Base-by-base conservation (phyloP, 2,113 vertebrate species). In the Anhinga anhinga region DNA sequence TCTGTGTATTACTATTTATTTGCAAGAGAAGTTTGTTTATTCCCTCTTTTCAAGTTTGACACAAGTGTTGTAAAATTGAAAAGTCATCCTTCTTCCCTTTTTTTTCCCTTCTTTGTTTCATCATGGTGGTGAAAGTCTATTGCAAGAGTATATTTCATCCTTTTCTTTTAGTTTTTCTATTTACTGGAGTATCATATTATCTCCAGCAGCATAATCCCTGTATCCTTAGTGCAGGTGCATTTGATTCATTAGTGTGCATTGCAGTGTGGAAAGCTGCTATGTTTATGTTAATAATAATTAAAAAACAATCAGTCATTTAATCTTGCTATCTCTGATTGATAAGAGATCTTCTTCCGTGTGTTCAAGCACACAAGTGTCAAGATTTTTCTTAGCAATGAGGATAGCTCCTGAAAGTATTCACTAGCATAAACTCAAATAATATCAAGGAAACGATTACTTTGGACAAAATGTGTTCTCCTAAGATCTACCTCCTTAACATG, bases 81-180 rank as follows among this genome's bases (percentile, higher is more conserved):
- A 77, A 40, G 27, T 13, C 3, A 26, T 36, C 11, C 12, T 63
- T 81, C 9, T 25, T 55, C 26, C 12, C 13, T 17, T 6, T 5
- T 2, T 5, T 2, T 1, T 0, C 1, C 5, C 1, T 11, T 7
- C 27, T 22, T 56, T 42, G 13, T 62, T 84, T 89, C 32, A 9
- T 32, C 10, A 22, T 74, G 4, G 10, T 62, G 11, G 14, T 74
- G 14, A 74, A 89, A 74, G 13, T 56, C n/a, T 79, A 23, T 38
- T 47, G 14, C 16, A 71, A 40, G 13, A 50, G 17, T 5, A 1
- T 71, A 32, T 78, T 66, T 77, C 19, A 58, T 62, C 26, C 12
- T 30, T 50, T 12, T 50, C 2, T 67, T 81, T 65, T 63, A 58
- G 7, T 1, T 38, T 77, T 40, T n/a, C 1, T 53, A 40, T 30